Conservation (phyloP, 2,113 vertebrate species). For the Callaeas wilsoni region DNA sequence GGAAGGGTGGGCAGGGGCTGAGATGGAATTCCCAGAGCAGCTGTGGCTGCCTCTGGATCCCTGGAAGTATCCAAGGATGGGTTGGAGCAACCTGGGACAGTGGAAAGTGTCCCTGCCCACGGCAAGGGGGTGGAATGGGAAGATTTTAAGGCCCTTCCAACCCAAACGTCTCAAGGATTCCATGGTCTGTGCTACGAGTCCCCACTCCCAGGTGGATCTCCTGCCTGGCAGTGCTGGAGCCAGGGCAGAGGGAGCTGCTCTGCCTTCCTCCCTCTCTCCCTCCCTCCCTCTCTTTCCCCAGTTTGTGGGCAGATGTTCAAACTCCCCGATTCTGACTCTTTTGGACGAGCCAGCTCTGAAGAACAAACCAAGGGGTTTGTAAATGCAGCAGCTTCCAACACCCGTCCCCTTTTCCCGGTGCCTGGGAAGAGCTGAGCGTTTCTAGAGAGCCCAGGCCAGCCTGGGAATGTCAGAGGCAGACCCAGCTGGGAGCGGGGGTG, state of each 20-base stretch:
- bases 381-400: not conserved
- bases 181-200: not conserved
- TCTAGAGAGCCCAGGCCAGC: not conserved
- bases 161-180: not conserved
- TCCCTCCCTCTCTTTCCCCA: too few relatives aligned
- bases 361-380: not conserved
- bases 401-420: fast-evolving
- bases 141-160: not conserved
- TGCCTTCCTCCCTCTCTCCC: not conserved
- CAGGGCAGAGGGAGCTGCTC: not conserved
- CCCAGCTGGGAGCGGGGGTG: not conserved
- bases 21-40: not conserved
- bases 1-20: not conserved
- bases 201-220: fast-evolving
- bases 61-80: not conserved
- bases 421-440: not conserved
- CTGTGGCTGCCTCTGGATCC: not conserved
- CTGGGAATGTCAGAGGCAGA: not conserved
- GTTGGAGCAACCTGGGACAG: fast-evolving
- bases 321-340: not conserved
- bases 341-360: not conserved
- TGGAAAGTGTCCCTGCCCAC: not conserved
- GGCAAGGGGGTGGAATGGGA: not conserved
- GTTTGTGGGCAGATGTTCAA: not conserved
- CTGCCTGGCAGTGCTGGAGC: fast-evolving